phyloP scores from a whole-genome alignment of 35 echinoderm and acorn worm genomes.

The Apostichopus californicus region DNA sequence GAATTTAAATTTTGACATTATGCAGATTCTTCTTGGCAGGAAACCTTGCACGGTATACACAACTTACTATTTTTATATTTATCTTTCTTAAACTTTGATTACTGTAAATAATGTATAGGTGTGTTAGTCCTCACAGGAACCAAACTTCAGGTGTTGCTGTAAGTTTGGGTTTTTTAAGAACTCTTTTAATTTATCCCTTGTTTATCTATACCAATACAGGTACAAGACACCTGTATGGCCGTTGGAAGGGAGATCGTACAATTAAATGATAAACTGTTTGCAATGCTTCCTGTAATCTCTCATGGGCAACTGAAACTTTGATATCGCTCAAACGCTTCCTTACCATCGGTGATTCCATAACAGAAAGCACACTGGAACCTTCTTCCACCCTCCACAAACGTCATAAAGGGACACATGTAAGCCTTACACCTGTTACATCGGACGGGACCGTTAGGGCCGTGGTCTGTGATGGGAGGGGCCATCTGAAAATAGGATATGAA shows the following conservation, averaged over 20 bases:
- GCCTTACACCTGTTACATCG: constrained; percentile 97
- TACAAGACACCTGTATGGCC: not conserved
- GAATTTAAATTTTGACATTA: no score
- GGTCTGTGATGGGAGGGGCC: constrained; percentile 85
- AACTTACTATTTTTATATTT: no score
- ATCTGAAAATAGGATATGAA: constrained; percentile 37
- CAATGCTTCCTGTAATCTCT: no score
- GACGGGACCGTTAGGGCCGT: constrained; percentile 93
- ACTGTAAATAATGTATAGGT: not conserved
- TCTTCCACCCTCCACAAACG: constrained; percentile 93
- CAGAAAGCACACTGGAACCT: constrained; percentile 97
- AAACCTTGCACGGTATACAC: no score
- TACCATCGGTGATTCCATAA: constrained; percentile 89
- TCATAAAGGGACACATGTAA: constrained; percentile 99
- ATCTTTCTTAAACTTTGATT: no score
- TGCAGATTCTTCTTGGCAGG: no score
- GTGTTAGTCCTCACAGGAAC: constrained; percentile 3
- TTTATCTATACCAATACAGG: not conserved
- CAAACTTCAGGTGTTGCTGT: no score
- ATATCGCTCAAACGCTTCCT: not conserved
- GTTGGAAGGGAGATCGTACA: not conserved
- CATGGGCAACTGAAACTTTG: no score
- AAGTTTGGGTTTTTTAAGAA: no score
- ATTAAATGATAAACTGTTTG: no score
- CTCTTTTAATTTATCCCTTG: no score